Base-by-base conservation (phyloP, 2,113 vertebrate species). In the Sinocyclocheilus rhinocerous region DNA sequence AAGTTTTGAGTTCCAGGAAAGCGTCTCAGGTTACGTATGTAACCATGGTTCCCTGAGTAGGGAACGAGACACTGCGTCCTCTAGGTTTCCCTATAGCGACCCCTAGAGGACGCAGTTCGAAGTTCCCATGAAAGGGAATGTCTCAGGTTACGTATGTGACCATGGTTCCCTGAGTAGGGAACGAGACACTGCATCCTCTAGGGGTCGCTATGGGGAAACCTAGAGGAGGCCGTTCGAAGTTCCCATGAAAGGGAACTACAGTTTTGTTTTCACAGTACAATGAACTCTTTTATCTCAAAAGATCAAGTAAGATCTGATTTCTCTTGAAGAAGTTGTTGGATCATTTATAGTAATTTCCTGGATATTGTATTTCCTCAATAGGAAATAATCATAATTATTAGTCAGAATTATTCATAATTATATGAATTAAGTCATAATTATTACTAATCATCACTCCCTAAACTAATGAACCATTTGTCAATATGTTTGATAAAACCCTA, bases 401-500 rank as follows among this genome's bases (percentile, higher is more conserved):
- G 48, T 61, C 55, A 87, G 80, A 42, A 36, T 42, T 42, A 42
- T 8, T 61, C 55, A 87, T 87, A 42, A 36, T 42, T 42, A 42
- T 8, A 42, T 42, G 42, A 42, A 42, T 8, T 42, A 42, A 42
- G 26, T 42, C 29, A 80, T 81, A 84, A 50, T 63, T 65, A 36
- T 63, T 63, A 78, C 55, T 61, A 39, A 84, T 87, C 20, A 75
- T 84, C 36, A 79, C 10, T 80, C 42, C 36, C 48, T 81, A 65
- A 39, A 75, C 76, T 33, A 63, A 80, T 57, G 76, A 8, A 59
- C 65, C 50, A 36, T 84, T 81, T 67, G 33, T 85, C 77, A 88
- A 77, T 10, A 52, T 36, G 75, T 52, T 67, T 57, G 45, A 76
- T 81, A 10, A 50, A 85, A 45, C 42, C 42, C 42, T 42, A 42